Evolutionary conservation across 2,888 invertebrate genomes (phyloP).

Genomic region (Phasia obesa): DNA sequence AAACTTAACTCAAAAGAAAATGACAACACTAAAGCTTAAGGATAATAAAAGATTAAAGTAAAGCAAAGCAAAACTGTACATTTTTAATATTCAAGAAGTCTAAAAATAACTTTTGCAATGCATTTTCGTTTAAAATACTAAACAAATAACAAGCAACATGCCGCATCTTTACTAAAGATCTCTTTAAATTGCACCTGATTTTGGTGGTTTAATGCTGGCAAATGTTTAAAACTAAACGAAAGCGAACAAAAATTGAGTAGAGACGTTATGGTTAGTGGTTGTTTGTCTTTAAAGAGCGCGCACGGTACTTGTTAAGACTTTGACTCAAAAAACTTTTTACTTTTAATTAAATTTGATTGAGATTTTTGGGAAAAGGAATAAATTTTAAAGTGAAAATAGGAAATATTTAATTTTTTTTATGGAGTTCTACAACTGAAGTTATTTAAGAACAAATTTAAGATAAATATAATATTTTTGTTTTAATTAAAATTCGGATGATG

Average conservation of each 20-base stretch:
- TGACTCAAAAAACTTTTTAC: too few relatives aligned
- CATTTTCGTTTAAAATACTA: not conserved
- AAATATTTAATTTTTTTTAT: too few relatives aligned
- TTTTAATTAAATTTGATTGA: too few relatives aligned
- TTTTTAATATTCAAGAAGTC: slow-evolving; percentile 26
- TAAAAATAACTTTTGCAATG: slow-evolving; percentile 13
- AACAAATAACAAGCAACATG: not conserved
- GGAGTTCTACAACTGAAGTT: too few relatives aligned
- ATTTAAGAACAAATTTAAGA: too few relatives aligned
- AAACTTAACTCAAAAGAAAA: slow-evolving; percentile 37
- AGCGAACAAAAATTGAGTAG: not conserved
- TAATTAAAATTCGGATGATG: too few relatives aligned
- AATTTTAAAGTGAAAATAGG: too few relatives aligned
- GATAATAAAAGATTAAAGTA: slow-evolving; percentile 51
- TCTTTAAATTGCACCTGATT: slow-evolving; percentile 23
- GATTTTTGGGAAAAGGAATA: too few relatives aligned
- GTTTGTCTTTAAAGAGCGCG: not conserved
- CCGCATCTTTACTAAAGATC: not conserved
- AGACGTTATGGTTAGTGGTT: not conserved
- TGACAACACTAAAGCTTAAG: slow-evolving; percentile 52
- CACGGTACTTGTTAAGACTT: too few relatives aligned
- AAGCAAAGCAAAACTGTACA: not conserved
- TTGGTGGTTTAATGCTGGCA: not conserved
- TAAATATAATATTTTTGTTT: too few relatives aligned
- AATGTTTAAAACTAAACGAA: not conserved